Conservation (phyloP, 2,113 vertebrate genomes). For the Forbesichthys agassizii region DNA sequence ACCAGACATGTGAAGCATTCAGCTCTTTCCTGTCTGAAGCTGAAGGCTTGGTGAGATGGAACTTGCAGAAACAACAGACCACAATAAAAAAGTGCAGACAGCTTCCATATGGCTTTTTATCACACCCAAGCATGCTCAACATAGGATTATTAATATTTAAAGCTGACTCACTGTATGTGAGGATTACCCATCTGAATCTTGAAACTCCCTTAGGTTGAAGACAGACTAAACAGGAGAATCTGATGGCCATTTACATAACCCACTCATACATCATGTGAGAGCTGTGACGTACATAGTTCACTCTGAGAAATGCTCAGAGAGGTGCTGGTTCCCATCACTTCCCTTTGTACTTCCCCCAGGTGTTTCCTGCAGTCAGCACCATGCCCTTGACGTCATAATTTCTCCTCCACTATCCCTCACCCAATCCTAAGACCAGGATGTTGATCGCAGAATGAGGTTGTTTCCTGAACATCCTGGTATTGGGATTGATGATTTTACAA, state of each 20-base stretch:
- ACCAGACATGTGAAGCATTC: conserved; percentile 70
- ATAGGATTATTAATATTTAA: background rate
- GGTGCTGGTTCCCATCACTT: conserved; percentile 33
- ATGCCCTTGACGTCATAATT: conserved; percentile 45
- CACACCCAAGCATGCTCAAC: background rate
- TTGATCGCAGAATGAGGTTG: conserved; percentile 9
- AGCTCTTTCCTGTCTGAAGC: conserved; percentile 63
- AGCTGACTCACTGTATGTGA: conserved; percentile 3
- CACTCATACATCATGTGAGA: conserved; percentile 11
- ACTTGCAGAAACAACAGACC: conserved; percentile 40
- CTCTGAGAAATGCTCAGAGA: conserved; percentile 10
- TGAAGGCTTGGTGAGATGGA: conserved; percentile 46
- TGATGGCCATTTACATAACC: background rate
- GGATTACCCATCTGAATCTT: background rate
- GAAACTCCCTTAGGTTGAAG: background rate
- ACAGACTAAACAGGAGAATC: background rate
- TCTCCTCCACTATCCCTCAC: conserved; percentile 23
- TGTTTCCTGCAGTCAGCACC: conserved; percentile 71
- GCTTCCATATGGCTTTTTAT: conserved; percentile 11
- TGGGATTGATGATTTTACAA: no score
- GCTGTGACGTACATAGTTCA: conserved; percentile 2
- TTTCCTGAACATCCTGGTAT: no score
- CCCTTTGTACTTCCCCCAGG: conserved; percentile 57
- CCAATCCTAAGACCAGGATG: conserved; percentile 34
- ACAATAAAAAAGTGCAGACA: background rate